Conservation (phyloP, 1,140 invertebrate genomes). For the Lordiphosa mommai region DNA sequence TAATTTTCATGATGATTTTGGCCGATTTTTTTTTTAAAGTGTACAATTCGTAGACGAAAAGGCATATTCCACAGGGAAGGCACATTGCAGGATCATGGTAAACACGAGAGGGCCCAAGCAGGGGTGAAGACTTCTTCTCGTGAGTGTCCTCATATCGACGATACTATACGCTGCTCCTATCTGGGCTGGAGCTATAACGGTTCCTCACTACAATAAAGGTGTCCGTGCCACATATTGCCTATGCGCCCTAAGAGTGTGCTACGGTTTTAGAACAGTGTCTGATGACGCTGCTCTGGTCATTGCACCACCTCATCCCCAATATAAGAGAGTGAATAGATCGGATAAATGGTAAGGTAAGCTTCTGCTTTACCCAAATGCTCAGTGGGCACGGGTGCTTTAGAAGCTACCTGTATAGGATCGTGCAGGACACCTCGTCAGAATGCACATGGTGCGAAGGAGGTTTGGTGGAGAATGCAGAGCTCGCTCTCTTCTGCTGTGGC, state of each 20-base stretch:
- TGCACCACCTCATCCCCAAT: neutral
- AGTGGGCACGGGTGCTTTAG: neutral
- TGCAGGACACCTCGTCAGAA: neutral
- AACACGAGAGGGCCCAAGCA: too few species aligned
- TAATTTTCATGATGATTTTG: too few species aligned
- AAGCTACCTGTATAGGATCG: neutral
- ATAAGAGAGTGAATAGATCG: neutral
- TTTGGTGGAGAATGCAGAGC: too few species aligned
- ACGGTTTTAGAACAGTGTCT: neutral
- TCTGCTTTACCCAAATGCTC: neutral
- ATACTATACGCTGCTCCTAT: neutral
- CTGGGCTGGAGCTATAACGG: neutral
- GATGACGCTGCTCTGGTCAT: neutral
- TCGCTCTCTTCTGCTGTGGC: too few species aligned
- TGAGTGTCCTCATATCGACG: neutral
- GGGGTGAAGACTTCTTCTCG: too few species aligned
- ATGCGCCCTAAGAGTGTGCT: neutral
- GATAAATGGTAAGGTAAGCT: neutral
- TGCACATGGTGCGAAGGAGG: too few species aligned
- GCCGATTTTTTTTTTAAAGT: too few species aligned
- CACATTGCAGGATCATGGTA: too few species aligned
- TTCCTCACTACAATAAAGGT: neutral
- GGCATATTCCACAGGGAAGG: too few species aligned
- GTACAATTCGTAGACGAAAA: too few species aligned
- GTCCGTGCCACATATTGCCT: neutral